Conservation (phyloP, 2,113 vertebrate species). For the Hiodon tergisus region DNA sequence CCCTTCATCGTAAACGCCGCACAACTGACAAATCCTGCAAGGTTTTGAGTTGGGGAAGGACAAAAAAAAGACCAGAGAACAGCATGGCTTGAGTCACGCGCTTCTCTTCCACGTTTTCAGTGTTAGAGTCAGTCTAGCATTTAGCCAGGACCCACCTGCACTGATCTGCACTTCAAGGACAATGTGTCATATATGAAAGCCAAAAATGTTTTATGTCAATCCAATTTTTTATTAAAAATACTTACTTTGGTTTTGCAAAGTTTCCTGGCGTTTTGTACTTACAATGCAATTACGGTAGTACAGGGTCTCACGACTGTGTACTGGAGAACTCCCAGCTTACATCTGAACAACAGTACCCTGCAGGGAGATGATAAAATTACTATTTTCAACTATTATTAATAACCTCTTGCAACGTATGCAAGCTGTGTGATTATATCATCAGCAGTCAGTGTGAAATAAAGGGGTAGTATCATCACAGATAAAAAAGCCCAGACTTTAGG, state of each 20-base stretch:
- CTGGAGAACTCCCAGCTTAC: constrained; percentile 93
- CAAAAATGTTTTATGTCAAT: too few species aligned
- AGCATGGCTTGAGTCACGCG: too few species aligned
- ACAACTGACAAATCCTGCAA: constrained; percentile 81
- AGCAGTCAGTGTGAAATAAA: not conserved
- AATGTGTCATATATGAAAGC: not conserved
- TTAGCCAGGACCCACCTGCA: too few species aligned
- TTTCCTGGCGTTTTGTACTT: constrained; percentile 55
- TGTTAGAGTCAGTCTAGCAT: too few species aligned
- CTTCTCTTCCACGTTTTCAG: too few species aligned
- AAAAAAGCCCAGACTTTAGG: not conserved
- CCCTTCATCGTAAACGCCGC: constrained; percentile 87
- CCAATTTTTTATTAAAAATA: too few species aligned
- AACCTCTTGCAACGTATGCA: too few species aligned
- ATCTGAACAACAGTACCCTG: constrained; percentile 88
- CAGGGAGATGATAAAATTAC: constrained; percentile 37
- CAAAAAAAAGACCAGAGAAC: too few species aligned
- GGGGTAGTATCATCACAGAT: too few species aligned
- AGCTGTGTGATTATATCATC: not conserved
- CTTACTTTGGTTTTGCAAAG: not conserved
- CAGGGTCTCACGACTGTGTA: constrained; percentile 93
- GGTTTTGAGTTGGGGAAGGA: not conserved
- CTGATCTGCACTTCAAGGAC: not conserved
- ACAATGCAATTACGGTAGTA: constrained; percentile 92
- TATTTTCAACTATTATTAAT: not conserved